These are phyloP conservation scores for Neuroterus valhalla DNA, from an alignment of 1,140 invertebrate genomes.

Conservation along the genomic window DNA sequence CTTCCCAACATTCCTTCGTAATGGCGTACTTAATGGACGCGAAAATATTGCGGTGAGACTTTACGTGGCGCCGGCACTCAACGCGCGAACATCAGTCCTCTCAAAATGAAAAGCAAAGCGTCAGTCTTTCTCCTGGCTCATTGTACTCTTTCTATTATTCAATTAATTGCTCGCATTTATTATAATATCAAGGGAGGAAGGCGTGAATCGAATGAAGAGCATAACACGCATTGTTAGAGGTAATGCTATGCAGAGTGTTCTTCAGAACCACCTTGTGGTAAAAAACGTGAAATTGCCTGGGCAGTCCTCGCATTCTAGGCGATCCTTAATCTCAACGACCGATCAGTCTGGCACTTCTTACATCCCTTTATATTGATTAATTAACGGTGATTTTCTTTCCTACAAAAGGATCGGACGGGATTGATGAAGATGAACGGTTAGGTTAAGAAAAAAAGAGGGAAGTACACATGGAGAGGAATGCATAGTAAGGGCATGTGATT, in stretches of 20 bases:
- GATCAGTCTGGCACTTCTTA: conserved; percentile 42
- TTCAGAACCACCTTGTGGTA: conserved; percentile 30
- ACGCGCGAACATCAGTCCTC: conserved; percentile 40
- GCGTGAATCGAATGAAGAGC: conserved; percentile 59
- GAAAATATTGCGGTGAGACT: conserved; percentile 61
- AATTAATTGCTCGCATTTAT: conserved; percentile 68
- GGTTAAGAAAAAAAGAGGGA: conserved; percentile 45
- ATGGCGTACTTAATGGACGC: conserved; percentile 57
- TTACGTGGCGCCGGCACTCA: conserved; percentile 57
- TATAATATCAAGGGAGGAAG: conserved; percentile 53
- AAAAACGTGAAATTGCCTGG: conserved; percentile 49
- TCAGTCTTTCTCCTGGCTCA: conserved; percentile 52
- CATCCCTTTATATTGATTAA: conserved; percentile 59
- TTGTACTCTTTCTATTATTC: conserved; percentile 68
- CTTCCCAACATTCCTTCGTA: conserved; percentile 48
- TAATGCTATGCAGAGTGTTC: conserved; percentile 51
- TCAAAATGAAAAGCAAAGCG: conserved; percentile 59
- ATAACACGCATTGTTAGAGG: conserved; percentile 61
- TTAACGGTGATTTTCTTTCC: conserved; percentile 39
- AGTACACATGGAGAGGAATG: conserved; percentile 38
- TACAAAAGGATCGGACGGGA: conserved; percentile 32
- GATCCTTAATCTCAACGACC: conserved; percentile 57
- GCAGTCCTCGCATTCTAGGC: conserved; percentile 36
- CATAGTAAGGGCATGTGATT: too few relatives aligned
- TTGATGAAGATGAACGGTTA: conserved; percentile 37